Evolutionary conservation across 2,888 invertebrate genomes (phyloP).

Genomic region (Allolobophora icterica): DNA sequence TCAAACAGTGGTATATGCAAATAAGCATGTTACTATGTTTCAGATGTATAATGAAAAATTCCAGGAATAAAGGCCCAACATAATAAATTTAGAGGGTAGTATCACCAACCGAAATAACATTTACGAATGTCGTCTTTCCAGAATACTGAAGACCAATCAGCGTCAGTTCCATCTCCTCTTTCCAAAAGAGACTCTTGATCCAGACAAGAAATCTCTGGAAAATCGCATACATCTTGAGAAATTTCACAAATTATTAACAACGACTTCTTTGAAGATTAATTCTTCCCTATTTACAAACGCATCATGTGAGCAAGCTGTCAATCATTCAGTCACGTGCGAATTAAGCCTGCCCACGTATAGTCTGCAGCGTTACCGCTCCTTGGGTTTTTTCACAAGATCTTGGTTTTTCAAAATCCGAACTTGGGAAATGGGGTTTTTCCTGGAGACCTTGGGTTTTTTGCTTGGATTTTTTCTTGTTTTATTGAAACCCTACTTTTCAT

Average conservation of each 20-base stretch:
- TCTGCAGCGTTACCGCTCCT: no score
- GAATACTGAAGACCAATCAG: slow-evolving; percentile 98
- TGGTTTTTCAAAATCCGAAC: no score
- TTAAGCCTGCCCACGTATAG: background rate
- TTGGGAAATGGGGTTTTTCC: no score
- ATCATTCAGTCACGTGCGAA: background rate
- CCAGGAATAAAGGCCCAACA: background rate
- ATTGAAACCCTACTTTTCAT: no score
- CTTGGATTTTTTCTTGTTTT: no score
- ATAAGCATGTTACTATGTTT: background rate
- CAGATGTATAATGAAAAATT: background rate
- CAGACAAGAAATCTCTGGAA: slow-evolving; percentile 98
- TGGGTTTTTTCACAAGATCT: no score
- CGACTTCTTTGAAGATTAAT: background rate
- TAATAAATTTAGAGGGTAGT: slow-evolving; percentile 1
- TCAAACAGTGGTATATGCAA: background rate
- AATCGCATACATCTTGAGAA: slow-evolving; percentile 85
- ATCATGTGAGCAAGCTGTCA: slow-evolving; percentile 28
- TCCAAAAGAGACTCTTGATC: slow-evolving; percentile 99
- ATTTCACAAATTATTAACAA: slow-evolving; percentile 21
- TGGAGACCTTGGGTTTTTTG: no score
- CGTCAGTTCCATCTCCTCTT: slow-evolving; percentile 99
- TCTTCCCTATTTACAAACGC: slow-evolving; percentile 28
- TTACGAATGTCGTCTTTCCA: slow-evolving; percentile 99
- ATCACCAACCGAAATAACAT: slow-evolving; percentile 95